Conservation (phyloP, 2,888 invertebrate genomes). For the Hoplodrina ambigua region DNA sequence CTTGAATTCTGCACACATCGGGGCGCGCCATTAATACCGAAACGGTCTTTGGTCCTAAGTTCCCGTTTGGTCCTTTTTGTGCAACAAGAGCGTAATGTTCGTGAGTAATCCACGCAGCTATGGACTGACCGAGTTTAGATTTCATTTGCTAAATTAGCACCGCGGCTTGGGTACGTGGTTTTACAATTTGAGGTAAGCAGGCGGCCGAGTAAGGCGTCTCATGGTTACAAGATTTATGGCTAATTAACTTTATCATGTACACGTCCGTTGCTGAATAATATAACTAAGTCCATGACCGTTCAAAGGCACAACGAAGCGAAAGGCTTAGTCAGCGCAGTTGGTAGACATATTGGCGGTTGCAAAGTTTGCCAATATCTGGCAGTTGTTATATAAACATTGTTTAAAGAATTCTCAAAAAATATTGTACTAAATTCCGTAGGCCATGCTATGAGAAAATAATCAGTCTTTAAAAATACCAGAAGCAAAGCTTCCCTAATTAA, state of each 20-base stretch:
- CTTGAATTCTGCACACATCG: slow-evolving; percentile 42
- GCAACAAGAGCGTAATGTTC: slow-evolving; percentile 56
- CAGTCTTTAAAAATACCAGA: no score
- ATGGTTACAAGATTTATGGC: slow-evolving; percentile 17
- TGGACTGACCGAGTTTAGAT: slow-evolving; percentile 65
- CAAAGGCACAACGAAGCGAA: background rate
- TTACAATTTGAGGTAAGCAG: slow-evolving; percentile 44
- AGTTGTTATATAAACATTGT: no score
- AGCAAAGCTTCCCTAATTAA: no score
- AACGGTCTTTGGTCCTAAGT: slow-evolving; percentile 58
- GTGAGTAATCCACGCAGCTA: slow-evolving; percentile 60
- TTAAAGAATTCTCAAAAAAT: no score
- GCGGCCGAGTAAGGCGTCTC: background rate
- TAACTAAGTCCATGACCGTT: background rate
- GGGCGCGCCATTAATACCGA: slow-evolving; percentile 55
- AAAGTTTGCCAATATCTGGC: slow-evolving; percentile 3
- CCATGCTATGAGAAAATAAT: no score
- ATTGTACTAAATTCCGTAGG: no score
- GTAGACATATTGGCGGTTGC: slow-evolving; percentile 26
- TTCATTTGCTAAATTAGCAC: slow-evolving; percentile 64
- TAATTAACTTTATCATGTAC: slow-evolving; percentile 7
- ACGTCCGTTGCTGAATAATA: background rate
- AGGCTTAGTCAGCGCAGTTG: slow-evolving; percentile 7
- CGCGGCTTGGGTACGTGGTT: slow-evolving; percentile 32
- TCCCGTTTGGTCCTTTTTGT: slow-evolving; percentile 49